Evolutionary conservation across 1,140 invertebrate genomes (phyloP), one percentile per base, ranked within the genome.

Genomic region (Atta colombica): DNA sequence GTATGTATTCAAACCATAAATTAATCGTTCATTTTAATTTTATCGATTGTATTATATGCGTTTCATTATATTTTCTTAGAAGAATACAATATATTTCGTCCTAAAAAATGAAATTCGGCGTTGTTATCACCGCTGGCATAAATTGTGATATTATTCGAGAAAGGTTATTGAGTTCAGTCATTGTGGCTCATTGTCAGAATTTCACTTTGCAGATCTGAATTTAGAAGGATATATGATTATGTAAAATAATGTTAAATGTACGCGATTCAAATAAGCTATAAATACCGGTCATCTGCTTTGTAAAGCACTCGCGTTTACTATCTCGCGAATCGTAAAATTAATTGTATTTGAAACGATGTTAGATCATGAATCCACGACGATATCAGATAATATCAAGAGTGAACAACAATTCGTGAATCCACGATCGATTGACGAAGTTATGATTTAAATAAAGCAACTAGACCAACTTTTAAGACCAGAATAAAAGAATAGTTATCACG

Each of bases 401-500:
- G 53, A 53, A 18, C 53, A 14, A 53, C n/a, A 60, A 5, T 75
- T 75, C 69, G 39, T 75, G 69, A 84, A 82, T 74, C 45, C 69
- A 61, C 80, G 69, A 84, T 82, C 80, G 80, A 84, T 63, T 71
- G 80, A 58, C 25, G 55, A 61, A 60, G 39, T 82, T 84, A 84
- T 81, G 18, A 72, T 84, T 84, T 84, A 78, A 75, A 69, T 69
- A 69, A 75, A 71, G 39, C 68, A 82, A 84, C 35, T 84, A 84
- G 80, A 84, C 80, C 80, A 84, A 84, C 55, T 84, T 74, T 84
- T 84, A 84, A 75, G 80, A 84, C 80, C 80, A 84, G 80, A 63
- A 75, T 84, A 84, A 84, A 51, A 51, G 55, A 71, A 84, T 84
- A 84, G 80, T 84, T 84, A 84, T 84, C 69, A 84, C 66, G 55